Conservation (phyloP, 2,888 invertebrate genomes). For the Oxystoma pomonae region DNA sequence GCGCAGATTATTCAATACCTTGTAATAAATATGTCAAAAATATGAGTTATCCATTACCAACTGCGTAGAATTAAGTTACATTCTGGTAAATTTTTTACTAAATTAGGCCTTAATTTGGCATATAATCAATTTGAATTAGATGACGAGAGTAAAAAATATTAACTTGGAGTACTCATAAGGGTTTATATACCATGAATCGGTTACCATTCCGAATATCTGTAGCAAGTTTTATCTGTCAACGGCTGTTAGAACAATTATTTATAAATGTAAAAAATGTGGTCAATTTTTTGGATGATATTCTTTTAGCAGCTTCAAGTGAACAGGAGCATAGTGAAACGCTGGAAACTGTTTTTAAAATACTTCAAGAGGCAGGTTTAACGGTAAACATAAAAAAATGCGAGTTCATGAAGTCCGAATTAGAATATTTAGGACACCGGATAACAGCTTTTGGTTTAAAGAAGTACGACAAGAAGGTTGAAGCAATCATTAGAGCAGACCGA, state of each 20-base stretch:
- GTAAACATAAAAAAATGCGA: slow-evolving; percentile 30
- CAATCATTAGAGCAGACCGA: slow-evolving; percentile 20
- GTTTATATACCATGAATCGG: too few species aligned
- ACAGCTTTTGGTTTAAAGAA: slow-evolving; percentile 22
- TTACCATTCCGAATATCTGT: too few species aligned
- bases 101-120: too few species aligned
- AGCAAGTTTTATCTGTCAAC: slow-evolving; percentile 40
- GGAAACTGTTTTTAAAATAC: slow-evolving; percentile 27
- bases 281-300: slow-evolving; percentile 33
- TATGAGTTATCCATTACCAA: too few species aligned
- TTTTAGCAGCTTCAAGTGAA: slow-evolving; percentile 17
- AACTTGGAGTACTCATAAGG: slow-evolving; percentile 37
- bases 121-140: too few species aligned
- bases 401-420: too few species aligned
- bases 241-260: slow-evolving; percentile 36
- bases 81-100: slow-evolving; percentile 32
- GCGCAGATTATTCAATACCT: slow-evolving; percentile 32
- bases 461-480: slow-evolving; percentile 19
- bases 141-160: slow-evolving; percentile 29
- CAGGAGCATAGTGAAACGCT: slow-evolving; percentile 28
- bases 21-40: slow-evolving; percentile 27
- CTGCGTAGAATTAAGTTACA: too few species aligned
- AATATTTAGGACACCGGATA: slow-evolving; percentile 33
- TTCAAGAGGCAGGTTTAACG: slow-evolving; percentile 29
- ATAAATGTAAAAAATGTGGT: slow-evolving; percentile 30